Conservation (phyloP, 23 tunicate species). For the Trididemnum clinides region DNA sequence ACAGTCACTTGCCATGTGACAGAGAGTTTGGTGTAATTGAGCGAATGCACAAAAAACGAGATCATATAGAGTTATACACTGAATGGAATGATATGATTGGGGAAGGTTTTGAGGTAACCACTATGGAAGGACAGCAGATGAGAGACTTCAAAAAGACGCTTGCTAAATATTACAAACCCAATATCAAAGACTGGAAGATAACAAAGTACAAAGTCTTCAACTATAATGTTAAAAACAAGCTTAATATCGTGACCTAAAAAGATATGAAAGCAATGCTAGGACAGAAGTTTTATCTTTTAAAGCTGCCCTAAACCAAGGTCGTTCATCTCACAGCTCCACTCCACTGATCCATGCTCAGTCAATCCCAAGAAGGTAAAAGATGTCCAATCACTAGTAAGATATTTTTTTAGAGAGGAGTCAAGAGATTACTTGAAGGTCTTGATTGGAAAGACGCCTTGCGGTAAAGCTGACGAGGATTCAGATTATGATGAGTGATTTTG, state of each 20-base stretch:
- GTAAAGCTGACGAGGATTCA: neutral
- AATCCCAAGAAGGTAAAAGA: neutral
- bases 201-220: no score
- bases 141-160: no score
- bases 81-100: neutral
- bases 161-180: neutral
- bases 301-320: neutral
- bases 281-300: neutral
- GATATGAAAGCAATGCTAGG: neutral
- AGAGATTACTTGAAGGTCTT: neutral
- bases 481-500: neutral
- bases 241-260: neutral
- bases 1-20: constrained; percentile 8
- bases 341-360: neutral
- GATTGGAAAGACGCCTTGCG: neutral
- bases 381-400: neutral
- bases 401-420: neutral
- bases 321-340: no score
- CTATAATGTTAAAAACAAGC: neutral
- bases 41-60: neutral
- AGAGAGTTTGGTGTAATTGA: neutral
- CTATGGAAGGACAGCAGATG: constrained; percentile 4
- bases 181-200: neutral
- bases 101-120: neutral
- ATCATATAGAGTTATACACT: neutral